These are phyloP conservation scores for Chloropsis cyanopogon DNA, from an alignment of 2,113 vertebrate species.

Conservation along the genomic window DNA sequence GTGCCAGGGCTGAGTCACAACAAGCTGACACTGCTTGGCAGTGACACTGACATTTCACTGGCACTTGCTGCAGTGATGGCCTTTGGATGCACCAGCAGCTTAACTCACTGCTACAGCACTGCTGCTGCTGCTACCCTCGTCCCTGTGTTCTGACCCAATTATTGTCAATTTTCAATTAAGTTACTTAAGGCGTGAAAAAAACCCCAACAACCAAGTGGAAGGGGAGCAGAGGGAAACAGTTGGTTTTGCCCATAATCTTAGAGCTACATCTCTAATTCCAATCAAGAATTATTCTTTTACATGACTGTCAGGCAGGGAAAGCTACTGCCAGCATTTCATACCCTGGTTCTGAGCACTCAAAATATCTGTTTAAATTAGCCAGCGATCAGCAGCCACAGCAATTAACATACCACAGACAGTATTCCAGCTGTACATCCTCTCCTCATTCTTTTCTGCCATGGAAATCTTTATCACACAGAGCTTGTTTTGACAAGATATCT, in stretches of 20 bases:
- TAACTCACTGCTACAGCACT: background rate
- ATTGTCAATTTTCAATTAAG: background rate
- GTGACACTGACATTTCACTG: background rate
- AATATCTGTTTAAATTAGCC: background rate
- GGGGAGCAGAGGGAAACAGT: background rate
- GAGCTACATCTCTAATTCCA: background rate
- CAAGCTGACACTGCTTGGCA: background rate
- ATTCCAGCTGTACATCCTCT: background rate
- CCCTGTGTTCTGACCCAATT: background rate
- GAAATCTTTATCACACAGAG: background rate
- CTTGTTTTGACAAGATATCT: background rate
- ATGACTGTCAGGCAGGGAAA: background rate
- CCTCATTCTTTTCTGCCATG: background rate
- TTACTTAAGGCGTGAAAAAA: background rate
- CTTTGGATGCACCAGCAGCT: background rate
- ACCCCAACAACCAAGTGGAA: background rate
- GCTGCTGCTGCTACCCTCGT: background rate
- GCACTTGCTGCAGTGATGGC: rapidly evolving
- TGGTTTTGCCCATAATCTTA: background rate
- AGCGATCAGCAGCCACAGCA: background rate
- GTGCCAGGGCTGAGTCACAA: background rate
- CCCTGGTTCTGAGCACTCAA: background rate
- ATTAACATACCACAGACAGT: background rate
- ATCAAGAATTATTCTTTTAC: background rate
- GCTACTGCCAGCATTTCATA: background rate